phyloP scores from a whole-genome alignment of 2,797 vertebrate genomes.

The Furcifer pardalis region DNA sequence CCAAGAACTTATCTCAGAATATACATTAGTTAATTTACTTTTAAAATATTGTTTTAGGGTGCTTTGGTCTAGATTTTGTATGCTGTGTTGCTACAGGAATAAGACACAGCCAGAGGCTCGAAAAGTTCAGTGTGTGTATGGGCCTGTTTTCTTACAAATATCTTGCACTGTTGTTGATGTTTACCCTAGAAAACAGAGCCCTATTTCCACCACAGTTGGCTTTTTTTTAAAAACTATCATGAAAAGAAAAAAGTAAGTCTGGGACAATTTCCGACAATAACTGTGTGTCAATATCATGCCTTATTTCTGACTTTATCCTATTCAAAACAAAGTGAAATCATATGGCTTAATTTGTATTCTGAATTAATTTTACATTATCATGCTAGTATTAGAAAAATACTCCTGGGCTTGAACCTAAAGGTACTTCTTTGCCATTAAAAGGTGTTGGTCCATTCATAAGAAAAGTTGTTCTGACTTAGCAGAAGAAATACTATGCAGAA shows the following conservation, averaged over 20 bases:
- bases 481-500: background rate
- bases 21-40: background rate
- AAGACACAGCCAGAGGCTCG: too few relatives aligned
- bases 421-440: background rate
- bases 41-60: background rate
- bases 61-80: background rate
- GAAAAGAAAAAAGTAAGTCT: background rate
- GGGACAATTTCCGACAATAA: background rate
- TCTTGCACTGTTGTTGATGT: background rate
- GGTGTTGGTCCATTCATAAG: background rate
- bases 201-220: background rate
- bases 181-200: background rate
- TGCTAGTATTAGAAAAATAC: background rate
- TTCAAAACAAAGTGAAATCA: background rate
- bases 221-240: background rate
- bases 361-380: background rate
- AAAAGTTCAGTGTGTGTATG: background rate
- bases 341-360: background rate
- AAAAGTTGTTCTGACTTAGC: background rate
- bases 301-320: background rate
- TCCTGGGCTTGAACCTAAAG: background rate
- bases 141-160: background rate
- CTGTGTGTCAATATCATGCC: background rate
- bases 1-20: background rate
- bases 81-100: background rate